phyloP scores from a whole-genome alignment of 2,113 vertebrate genomes.

The Poeciliopsis retropinna region DNA sequence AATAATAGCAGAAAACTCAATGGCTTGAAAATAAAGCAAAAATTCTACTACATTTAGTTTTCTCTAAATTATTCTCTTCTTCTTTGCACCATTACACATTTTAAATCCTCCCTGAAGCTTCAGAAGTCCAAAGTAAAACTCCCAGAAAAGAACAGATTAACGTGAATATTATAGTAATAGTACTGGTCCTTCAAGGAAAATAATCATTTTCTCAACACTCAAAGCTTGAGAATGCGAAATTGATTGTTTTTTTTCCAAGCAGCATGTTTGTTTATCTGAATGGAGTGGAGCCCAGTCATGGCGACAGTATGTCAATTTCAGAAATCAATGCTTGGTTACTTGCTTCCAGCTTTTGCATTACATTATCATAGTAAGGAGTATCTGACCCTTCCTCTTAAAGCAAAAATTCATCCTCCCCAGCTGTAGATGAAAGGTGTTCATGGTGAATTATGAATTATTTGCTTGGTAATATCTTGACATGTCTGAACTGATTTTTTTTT shows the following conservation, averaged over 20 bases:
- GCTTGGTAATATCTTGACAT: conserved; percentile 20
- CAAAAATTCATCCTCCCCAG: conserved; percentile 40
- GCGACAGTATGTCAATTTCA: conserved; percentile 81
- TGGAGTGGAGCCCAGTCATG: conserved; percentile 61
- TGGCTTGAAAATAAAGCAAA: too few species aligned
- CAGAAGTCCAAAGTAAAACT: neutral
- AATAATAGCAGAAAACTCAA: too few species aligned
- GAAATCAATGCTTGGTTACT: conserved; percentile 79
- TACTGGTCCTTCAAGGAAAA: conserved; percentile 41
- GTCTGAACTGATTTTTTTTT: conserved; percentile 12
- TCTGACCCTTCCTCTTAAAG: conserved; percentile 67
- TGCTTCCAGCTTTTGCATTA: conserved; percentile 76
- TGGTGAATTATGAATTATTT: conserved; percentile 28
- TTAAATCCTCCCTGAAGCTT: neutral
- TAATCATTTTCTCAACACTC: conserved; percentile 65
- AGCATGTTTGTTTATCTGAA: conserved; percentile 76
- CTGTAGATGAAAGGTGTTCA: conserved; percentile 50
- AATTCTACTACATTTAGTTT: too few species aligned
- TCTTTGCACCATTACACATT: too few species aligned
- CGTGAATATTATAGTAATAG: conserved; percentile 1
- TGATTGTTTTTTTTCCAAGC: conserved; percentile 67
- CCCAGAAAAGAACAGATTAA: neutral
- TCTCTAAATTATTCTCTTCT: too few species aligned
- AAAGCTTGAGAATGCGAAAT: conserved; percentile 46
- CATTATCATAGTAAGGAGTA: conserved; percentile 82